Evolutionary conservation across 1,140 invertebrate species (phyloP).

Genomic region (Phymorhynchus buccinoides): DNA sequence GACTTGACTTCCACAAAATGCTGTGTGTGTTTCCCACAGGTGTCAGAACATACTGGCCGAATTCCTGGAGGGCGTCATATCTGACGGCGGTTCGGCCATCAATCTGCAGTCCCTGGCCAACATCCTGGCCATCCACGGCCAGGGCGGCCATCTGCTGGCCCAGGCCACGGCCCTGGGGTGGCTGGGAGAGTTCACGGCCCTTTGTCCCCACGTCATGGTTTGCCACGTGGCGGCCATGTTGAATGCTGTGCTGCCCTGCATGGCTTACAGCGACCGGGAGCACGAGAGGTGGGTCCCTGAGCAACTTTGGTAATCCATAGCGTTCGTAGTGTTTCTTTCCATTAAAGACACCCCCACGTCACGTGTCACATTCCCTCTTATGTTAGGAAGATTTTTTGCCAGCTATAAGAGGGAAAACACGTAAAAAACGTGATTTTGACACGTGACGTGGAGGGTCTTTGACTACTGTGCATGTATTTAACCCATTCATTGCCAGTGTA

Average conservation of each 20-base stretch:
- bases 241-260: neutral
- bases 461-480: no score
- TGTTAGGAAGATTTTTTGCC: no score
- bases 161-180: neutral
- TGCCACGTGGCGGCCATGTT: neutral
- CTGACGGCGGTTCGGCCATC: neutral
- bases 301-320: neutral
- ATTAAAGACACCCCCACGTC: no score
- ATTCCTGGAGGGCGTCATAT: neutral
- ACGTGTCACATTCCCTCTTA: no score
- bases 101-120: neutral
- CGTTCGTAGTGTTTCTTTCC: no score
- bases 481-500: no score
- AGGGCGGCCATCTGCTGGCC: neutral
- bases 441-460: no score
- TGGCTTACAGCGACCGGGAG: neutral
- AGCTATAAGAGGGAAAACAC: no score
- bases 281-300: neutral
- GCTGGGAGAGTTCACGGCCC: neutral
- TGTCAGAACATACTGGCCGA: neutral
- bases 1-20: no score
- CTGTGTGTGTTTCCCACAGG: no score
- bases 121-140: neutral
- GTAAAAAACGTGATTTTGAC: no score
- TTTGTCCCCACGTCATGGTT: neutral